Evolutionary conservation across 2,888 invertebrate species (phyloP).

Genomic region (Noctuana brunneofusca): DNA sequence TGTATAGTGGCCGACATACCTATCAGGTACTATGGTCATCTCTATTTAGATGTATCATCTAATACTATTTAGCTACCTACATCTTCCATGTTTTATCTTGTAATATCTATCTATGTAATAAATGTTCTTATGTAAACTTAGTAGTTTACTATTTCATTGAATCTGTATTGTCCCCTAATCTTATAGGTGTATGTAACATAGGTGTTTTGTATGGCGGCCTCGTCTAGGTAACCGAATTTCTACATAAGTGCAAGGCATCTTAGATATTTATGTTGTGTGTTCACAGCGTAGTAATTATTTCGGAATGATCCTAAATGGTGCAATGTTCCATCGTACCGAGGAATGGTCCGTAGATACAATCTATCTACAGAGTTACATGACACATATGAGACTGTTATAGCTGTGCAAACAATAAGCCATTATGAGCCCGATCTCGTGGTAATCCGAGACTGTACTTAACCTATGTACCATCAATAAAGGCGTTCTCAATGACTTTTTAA

Average conservation of each 20-base stretch:
- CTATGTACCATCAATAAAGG: not conserved
- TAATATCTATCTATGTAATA: conserved; percentile 67
- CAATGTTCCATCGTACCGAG: not conserved
- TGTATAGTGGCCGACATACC: conserved; percentile 51
- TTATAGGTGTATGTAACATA: conserved; percentile 60
- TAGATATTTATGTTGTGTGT: conserved; percentile 33
- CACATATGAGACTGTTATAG: not conserved
- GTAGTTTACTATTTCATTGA: conserved; percentile 75
- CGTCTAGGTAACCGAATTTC: conserved; percentile 82
- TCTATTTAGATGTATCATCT: conserved; percentile 66
- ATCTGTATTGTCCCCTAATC: conserved; percentile 76
- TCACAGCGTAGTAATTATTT: conserved; percentile 25
- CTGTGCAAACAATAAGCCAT: conserved; percentile 16
- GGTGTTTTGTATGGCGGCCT: conserved; percentile 80
- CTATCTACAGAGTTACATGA: not conserved
- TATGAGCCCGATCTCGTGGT: conserved; percentile 2
- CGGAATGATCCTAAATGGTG: not conserved
- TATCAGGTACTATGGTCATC: conserved; percentile 46
- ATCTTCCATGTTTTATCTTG: conserved; percentile 65
- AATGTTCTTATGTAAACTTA: conserved; percentile 80
- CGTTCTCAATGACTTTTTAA: not conserved
- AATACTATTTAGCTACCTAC: conserved; percentile 69
- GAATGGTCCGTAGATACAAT: not conserved
- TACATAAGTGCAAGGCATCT: conserved; percentile 61
- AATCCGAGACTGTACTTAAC: not conserved